Conservation (phyloP, 2,888 invertebrate genomes). For the Capitulum mitella region DNA sequence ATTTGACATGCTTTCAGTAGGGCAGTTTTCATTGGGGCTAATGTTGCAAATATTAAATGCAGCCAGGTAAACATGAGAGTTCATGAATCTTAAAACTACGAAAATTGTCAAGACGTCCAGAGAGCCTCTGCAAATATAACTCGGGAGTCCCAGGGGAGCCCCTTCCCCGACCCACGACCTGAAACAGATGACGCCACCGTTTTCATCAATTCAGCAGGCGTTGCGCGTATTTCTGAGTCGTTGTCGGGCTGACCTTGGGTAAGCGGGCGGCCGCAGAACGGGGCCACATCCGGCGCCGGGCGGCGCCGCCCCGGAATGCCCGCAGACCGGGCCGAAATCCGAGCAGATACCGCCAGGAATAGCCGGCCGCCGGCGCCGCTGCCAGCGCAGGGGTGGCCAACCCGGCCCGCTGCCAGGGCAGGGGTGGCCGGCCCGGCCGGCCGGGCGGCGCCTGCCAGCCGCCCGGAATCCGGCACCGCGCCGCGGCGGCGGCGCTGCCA, state of each 20-base stretch:
- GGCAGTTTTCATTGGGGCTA: too few relatives aligned
- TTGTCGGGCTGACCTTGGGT: not conserved
- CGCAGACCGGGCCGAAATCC: not conserved
- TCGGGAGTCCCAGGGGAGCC: too few relatives aligned
- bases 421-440: not conserved
- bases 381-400: not conserved
- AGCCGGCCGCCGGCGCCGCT: not conserved
- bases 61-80: not conserved
- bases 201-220: not conserved
- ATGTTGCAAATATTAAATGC: too few relatives aligned
- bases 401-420: not conserved
- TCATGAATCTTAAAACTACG: too few relatives aligned
- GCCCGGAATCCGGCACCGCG: not conserved
- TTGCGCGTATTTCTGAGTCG: not conserved
- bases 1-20: too few relatives aligned
- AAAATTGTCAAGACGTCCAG: too few relatives aligned
- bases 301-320: not conserved
- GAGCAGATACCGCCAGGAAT: not conserved
- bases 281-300: not conserved
- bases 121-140: too few relatives aligned
- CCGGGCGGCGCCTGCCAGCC: not conserved
- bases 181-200: not conserved
- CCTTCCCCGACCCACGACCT: not conserved
- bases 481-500: not conserved
- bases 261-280: not conserved